Base-by-base conservation (phyloP, 2,113 vertebrate species). In the Cyanoderma ruficeps region DNA sequence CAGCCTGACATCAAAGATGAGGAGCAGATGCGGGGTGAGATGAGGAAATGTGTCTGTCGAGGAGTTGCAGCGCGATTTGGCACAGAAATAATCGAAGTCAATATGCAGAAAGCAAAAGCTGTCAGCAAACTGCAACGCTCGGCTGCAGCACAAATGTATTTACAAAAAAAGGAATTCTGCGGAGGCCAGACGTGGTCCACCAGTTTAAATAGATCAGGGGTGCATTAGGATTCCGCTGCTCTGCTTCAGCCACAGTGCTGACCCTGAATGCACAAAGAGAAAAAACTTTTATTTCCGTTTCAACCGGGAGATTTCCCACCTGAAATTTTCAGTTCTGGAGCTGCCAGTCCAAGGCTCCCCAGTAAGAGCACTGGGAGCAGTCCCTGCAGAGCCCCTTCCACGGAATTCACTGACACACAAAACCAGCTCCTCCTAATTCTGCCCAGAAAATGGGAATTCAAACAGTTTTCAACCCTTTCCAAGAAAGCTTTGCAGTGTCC, bases 21-120 rank as follows among this genome's bases (percentile, higher is more conserved):
- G 52, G 61, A 87, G 49, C 81, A 93, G 87, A 74, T 69, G 74
- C 42, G 92, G 56, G 83, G n/a, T 63, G 79, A 94, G 92, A 94
- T 89, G 86, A 93, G 93, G 74, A 80, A 91, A 61, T 64, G 78
- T 78, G 35, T 61, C 95, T 77, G 33, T 71, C 55, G 78, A 76
- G 89, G 94, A 64, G 72, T 79, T 94, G 75, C 91, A 83, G 59
- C 39, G 37, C 3, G 2, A 75, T 72, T 96, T 94, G 87, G 71
- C 92, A 96, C 49, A 7, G 57, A 87, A 93, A 90, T 79, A 91
- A 94, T 72, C 83, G 70, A 81, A 95, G 79, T 71, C 89, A 86
- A 95, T 86, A 88, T 37, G 61, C 87, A 93, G 90, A 83, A 97
- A 87, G 61, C 72, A 92, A 94, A 94, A 93, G 74, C 69, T 89